Evolutionary conservation across 2,888 invertebrate species (phyloP), one percentile per base, ranked within the genome.

Genomic region (Seira sanloemensis): DNA sequence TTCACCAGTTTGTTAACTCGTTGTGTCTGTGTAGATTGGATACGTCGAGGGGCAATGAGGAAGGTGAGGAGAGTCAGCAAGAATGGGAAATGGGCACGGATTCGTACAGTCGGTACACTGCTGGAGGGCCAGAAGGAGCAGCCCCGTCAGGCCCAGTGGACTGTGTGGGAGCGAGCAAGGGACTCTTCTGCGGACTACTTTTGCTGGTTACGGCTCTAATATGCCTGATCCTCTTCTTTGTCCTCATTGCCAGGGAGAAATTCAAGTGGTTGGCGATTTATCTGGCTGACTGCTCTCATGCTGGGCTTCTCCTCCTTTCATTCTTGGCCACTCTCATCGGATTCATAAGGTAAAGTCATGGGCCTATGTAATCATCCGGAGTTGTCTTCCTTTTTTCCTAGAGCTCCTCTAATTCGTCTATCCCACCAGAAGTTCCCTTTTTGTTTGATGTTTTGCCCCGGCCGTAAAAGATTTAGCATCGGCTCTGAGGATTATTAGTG

Each of bases 221-320:
- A 91, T 97, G 97, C 92, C 93, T 98, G 91, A 97, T 98, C 90
- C 94, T 98, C 88, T 98, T 98, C 95, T 98, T 98, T 93, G 97
- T 98, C 88, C 94, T 98, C 90, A 96, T 97, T 89, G 96, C 96
- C 91, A 95, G 97, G 91, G 94, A 95, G 85, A 94, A 96, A 90
- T 93, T 96, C 91, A 95, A 95, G 89, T 93, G 97, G 88, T 92
- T 97, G 89, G 97, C 97, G 78, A 96, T 97, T 90, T 97, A 97
- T 91, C 93, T 97, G 90, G 97, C 97, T 24, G 97, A 97, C 91
- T 96, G 96, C 27, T 97, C 97, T 16, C 97, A 97, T 91, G 96
- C 96, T 91, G 95, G 94, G 84, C 93, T 97, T 85, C 96, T 97
- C 96, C 94, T 94, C 84, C 93, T 97, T 84, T 96, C 97, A 85